Evolutionary conservation across 2,113 vertebrate genomes (phyloP).

Genomic region (Vombatus ursinus): DNA sequence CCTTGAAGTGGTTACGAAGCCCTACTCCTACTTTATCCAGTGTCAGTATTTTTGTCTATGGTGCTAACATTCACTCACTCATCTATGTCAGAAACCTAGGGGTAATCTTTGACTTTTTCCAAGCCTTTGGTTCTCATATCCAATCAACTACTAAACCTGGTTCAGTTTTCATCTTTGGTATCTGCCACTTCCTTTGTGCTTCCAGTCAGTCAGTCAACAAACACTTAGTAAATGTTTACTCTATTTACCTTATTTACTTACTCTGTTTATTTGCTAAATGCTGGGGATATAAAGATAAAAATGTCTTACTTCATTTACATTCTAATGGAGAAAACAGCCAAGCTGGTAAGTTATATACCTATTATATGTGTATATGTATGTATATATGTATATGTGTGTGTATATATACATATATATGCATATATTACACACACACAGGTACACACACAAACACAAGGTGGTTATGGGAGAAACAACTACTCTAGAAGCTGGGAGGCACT

Average conservation of each 20-base stretch:
- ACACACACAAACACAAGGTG: too few relatives aligned
- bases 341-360: not conserved
- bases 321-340: not conserved
- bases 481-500: not conserved
- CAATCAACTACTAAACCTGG: not conserved
- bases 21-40: not conserved
- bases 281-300: not conserved
- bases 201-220: not conserved
- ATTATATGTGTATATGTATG: too few relatives aligned
- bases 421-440: too few relatives aligned
- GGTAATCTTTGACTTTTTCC: not conserved
- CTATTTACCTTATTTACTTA: not conserved
- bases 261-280: not conserved
- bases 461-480: too few relatives aligned
- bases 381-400: too few relatives aligned
- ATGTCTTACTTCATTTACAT: not conserved
- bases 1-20: not conserved
- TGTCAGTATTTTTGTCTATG: not conserved
- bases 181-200: not conserved
- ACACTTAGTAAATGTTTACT: not conserved
- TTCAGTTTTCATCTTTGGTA: not conserved
- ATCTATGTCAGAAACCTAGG: not conserved
- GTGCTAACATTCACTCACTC: not conserved
- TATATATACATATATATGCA: too few relatives aligned
- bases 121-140: not conserved